A percentile compares a stretch with the other conserved stretches of the same genome.
phyloP scores from a whole-genome alignment of 2,888 invertebrate species.

The Drosophila histrio region DNA sequence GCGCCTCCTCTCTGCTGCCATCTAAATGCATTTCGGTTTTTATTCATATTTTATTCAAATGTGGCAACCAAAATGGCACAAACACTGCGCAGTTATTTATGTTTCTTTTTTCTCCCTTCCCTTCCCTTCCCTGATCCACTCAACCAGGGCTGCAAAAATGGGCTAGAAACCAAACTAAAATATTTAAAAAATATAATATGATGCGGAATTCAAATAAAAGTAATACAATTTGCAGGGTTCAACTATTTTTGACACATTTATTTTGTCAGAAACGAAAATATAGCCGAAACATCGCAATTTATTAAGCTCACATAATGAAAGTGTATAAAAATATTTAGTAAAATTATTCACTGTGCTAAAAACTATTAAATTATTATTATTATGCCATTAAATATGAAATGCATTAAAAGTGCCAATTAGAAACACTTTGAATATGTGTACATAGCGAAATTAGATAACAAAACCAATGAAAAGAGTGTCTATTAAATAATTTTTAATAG shows the following conservation, averaged over 20 bases:
- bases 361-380: not conserved
- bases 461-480: not conserved
- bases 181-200: conserved; percentile 9
- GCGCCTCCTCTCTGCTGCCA: conserved; percentile 15
- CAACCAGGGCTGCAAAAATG: conserved; percentile 44
- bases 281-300: not conserved
- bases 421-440: not conserved
- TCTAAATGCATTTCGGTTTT: conserved; percentile 79
- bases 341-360: not conserved
- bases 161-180: conserved; percentile 5
- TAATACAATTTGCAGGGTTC: conserved; percentile 13
- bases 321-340: not conserved
- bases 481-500: too few species aligned
- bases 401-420: not conserved
- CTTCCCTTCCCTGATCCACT: conserved; percentile 13
- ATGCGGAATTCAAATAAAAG: conserved; percentile 24
- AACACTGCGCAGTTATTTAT: conserved; percentile 77
- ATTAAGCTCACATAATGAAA: not conserved
- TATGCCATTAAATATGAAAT: not conserved
- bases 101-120: conserved; percentile 39
- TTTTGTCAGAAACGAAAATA: not conserved
- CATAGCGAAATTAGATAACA: not conserved
- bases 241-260: conserved; percentile 1
- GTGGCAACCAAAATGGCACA: conserved; percentile 78
- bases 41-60: conserved; percentile 80